Evolutionary conservation across 2,888 invertebrate species (phyloP), one percentile per base, ranked within the genome.

Genomic region (Cantharis rufa): DNA sequence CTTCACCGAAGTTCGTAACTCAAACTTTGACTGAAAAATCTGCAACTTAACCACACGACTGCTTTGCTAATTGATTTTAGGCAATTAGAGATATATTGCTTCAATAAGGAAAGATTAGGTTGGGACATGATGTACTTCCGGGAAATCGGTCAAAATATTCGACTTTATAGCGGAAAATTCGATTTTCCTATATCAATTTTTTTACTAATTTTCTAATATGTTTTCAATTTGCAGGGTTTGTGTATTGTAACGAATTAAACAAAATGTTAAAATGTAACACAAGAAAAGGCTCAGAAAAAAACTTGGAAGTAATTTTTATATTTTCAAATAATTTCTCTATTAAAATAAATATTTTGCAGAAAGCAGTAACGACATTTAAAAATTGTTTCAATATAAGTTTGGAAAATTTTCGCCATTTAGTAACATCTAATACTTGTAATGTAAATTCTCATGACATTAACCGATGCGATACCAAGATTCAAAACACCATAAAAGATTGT

Each of bases 381-480:
- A 69, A 69, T 15, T 73, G 73, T 21, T 62, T 73, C 15, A 62
- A 21, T n/a, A 15, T n/a, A 18, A 21, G 48, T 62, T 15, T 69
- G n/a, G 73, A 62, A 69, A 69, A 73, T 15, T 73, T 73, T 62
- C 18, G 62, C 9, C 72, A 72, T 11, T 7, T 10, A 0, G 66
- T 72, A 21, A 15, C 72, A 32, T 15, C 27, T 1, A 72, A 64
- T 27, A 72, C 28, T 5, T 72, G 72, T 15, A 10, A 10, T 10
- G 10, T 32, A 15, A 32, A 18, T 15, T 11, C 15, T 15, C 16
- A 18, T 7, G 27, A 66, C 18, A 73, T 73, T 62, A 66, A 69
- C 10, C 27, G 66, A 7, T 73, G 73, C 24, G 18, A 62, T 15
- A 16, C n/a, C 18, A 27, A 69, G 15, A 16, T 73, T 9, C 21